Percentiles rank a stretch among this genome's conserved stretches.
These are phyloP conservation scores for Drosophila mimica DNA, from an alignment of 2,888 invertebrate species.

Conservation along the genomic window DNA sequence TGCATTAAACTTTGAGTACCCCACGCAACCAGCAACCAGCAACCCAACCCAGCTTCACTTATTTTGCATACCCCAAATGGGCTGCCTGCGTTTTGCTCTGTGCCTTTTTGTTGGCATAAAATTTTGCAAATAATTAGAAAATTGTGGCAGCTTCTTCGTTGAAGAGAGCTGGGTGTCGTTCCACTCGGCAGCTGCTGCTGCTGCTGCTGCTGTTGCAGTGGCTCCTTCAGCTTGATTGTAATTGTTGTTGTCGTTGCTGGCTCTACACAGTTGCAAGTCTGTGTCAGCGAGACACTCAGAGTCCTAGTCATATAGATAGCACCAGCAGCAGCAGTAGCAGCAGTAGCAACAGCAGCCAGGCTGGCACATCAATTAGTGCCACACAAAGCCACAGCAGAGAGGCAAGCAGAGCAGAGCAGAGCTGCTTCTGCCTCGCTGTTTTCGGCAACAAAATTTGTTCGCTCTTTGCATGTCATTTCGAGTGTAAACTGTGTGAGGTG, in stretches of 20 bases:
- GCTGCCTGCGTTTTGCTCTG: slow-evolving; percentile 43
- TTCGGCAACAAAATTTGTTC: slow-evolving; percentile 42
- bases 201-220: slow-evolving; percentile 4
- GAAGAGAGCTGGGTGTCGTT: slow-evolving; percentile 30
- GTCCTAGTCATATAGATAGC: slow-evolving; percentile 32
- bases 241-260: slow-evolving; percentile 28
- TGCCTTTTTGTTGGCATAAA: slow-evolving; percentile 75
- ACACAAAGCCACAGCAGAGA: slow-evolving; percentile 69
- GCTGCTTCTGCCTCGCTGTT: slow-evolving; percentile 25
- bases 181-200: slow-evolving; percentile 46
- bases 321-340: slow-evolving; percentile 7
- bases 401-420: slow-evolving; percentile 5
- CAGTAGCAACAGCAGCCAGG: slow-evolving; percentile 31
- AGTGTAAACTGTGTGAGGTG: slow-evolving; percentile 75
- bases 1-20: slow-evolving; percentile 68
- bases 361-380: slow-evolving; percentile 77
- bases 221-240: slow-evolving; percentile 32
- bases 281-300: slow-evolving; percentile 53
- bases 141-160: slow-evolving; percentile 72
- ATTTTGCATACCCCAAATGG: slow-evolving; percentile 13
- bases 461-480: slow-evolving; percentile 70
- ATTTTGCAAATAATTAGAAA: slow-evolving; percentile 81
- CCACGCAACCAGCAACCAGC: slow-evolving; percentile 1
- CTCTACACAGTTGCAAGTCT: slow-evolving; percentile 43
- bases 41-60: not conserved